phyloP scores from a whole-genome alignment of 2,113 vertebrate species.

The Galemys pyrenaicus region DNA sequence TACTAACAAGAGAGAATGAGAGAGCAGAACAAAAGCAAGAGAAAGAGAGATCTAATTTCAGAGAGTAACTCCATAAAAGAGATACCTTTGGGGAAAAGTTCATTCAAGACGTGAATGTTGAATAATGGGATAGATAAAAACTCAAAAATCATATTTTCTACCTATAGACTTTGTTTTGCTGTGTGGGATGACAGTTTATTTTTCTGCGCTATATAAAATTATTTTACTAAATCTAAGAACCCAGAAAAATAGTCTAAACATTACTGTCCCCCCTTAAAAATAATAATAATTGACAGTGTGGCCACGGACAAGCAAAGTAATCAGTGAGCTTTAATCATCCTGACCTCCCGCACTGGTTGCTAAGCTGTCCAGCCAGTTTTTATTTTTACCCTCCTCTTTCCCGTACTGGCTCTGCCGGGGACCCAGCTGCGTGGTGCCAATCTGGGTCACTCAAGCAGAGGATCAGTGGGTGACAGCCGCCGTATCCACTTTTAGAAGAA shows the following conservation, averaged over 20 bases:
- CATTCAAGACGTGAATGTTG: slow-evolving; percentile 4
- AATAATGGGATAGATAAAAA: slow-evolving; percentile 47
- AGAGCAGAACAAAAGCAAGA: background rate
- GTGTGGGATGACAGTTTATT: background rate
- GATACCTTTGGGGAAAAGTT: background rate
- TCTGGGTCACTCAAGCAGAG: slow-evolving; percentile 71
- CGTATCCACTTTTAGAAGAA: slow-evolving; percentile 64
- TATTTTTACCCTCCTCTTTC: slow-evolving; percentile 80
- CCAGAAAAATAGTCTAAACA: background rate
- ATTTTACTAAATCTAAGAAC: slow-evolving; percentile 15
- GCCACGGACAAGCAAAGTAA: background rate
- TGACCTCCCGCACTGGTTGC: background rate
- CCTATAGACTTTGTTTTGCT: background rate
- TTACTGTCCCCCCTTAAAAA: background rate
- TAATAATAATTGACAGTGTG: background rate
- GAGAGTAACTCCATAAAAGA: background rate
- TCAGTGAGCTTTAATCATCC: background rate
- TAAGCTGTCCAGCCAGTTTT: slow-evolving; percentile 64
- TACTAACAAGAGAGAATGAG: background rate
- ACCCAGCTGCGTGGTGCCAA: slow-evolving; percentile 75
- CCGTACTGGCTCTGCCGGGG: background rate
- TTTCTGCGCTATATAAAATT: background rate
- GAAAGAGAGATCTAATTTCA: background rate
- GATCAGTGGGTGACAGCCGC: slow-evolving; percentile 70
- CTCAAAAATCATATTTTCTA: background rate